Conservation (phyloP, 2,113 vertebrate species). For the Malurus elegans region DNA sequence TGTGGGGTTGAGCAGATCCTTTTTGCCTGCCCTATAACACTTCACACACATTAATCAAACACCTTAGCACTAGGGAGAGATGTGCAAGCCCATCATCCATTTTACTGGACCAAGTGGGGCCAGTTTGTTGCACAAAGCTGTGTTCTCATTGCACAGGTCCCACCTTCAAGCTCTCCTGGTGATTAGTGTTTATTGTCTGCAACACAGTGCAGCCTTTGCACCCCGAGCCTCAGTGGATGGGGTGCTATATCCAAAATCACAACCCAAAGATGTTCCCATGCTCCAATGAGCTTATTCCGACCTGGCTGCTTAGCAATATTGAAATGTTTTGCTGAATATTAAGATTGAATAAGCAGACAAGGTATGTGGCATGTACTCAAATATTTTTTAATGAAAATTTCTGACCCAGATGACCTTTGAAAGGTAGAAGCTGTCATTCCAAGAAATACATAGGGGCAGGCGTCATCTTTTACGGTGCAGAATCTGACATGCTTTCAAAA, state of each 20-base stretch:
- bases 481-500: neutral
- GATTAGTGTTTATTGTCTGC: neutral
- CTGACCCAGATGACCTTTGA: conserved; percentile 21
- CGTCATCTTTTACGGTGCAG: neutral
- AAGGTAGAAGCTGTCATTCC: conserved; percentile 50
- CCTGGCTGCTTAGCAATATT: conserved; percentile 41
- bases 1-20: neutral
- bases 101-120: neutral
- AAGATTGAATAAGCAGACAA: conserved; percentile 51
- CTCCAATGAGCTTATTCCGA: neutral
- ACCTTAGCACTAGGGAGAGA: neutral
- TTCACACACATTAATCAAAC: neutral
- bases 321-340: conserved; percentile 46
- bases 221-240: neutral
- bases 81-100: accelerated
- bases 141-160: neutral
- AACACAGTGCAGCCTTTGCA: neutral
- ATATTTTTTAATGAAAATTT: conserved; percentile 66
- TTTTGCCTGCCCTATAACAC: neutral
- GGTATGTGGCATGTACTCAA: conserved; percentile 44
- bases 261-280: neutral
- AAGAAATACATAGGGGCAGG: neutral
- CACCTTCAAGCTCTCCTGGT: neutral
- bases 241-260: neutral
- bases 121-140: neutral